Conservation (phyloP, 92 coral and sea anemone genomes). For the Paramuricea clavata region DNA sequence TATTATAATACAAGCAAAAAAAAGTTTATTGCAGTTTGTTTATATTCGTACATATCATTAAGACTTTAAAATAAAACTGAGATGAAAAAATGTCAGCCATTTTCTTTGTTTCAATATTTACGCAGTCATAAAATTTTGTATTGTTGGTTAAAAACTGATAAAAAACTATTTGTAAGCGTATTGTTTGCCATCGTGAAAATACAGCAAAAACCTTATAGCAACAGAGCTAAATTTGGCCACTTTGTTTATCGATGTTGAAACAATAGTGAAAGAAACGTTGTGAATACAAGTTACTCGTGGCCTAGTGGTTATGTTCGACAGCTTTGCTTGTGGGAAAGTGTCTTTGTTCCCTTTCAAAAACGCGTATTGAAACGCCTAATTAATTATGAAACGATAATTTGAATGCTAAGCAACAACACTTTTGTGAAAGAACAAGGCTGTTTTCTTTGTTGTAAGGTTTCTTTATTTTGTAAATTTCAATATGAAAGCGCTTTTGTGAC, state of each 20-base stretch:
- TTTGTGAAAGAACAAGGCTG: background rate
- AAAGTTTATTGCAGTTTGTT: no score
- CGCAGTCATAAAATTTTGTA: background rate
- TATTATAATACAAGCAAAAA: no score
- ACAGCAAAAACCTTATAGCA: slow-evolving; percentile 7
- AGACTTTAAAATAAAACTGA: no score
- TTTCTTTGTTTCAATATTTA: background rate
- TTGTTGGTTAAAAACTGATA: background rate
- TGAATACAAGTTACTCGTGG: slow-evolving; percentile 11
- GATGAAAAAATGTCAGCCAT: no score
- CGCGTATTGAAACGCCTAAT: slow-evolving; percentile 11
- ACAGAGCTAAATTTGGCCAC: slow-evolving; percentile 7
- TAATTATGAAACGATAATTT: slow-evolving; percentile 7
- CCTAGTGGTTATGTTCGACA: background rate
- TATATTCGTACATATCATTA: no score
- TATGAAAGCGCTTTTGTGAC: background rate
- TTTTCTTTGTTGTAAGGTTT: background rate
- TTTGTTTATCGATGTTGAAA: background rate
- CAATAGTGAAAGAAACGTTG: background rate
- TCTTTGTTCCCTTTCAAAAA: background rate
- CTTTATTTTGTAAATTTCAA: background rate
- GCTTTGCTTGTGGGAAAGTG: slow-evolving; percentile 14
- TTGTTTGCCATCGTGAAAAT: background rate
- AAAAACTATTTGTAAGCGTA: background rate
- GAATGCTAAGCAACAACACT: background rate